These are phyloP conservation scores for Schizopygopsis malacanthus DNA, from an alignment of 2,797 vertebrate genomes.

Conservation along the genomic window DNA sequence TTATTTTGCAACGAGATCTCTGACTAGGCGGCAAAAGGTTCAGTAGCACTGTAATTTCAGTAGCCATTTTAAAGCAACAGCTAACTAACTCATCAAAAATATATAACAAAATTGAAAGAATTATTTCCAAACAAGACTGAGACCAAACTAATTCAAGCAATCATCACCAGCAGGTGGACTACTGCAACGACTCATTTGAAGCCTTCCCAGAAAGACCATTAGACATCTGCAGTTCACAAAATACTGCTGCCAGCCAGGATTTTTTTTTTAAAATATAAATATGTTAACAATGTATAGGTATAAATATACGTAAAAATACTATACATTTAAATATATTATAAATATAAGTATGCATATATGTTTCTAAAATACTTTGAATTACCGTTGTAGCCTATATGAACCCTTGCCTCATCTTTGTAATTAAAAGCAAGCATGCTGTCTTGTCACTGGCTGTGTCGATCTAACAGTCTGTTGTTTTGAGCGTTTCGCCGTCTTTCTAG, in stretches of 20 bases:
- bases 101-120: too few relatives aligned
- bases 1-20: not conserved
- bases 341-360: not conserved
- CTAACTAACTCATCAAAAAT: not conserved
- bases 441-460: not conserved
- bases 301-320: not conserved
- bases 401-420: slow-evolving; percentile 3
- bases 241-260: not conserved
- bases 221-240: slow-evolving; percentile 6
- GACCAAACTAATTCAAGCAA: not conserved
- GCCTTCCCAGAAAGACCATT: not conserved
- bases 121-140: not conserved
- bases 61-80: not conserved
- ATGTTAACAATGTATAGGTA: not conserved
- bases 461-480: slow-evolving; percentile 25
- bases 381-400: not conserved
- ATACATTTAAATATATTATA: not conserved
- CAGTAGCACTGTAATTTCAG: not conserved
- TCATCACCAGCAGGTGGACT: not conserved
- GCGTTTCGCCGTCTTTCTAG: not conserved
- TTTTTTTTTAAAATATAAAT: not conserved
- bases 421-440: not conserved
- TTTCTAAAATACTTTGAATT: not conserved
- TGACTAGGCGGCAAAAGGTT: too few relatives aligned
- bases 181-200: not conserved